Percentiles rank a stretch among this genome's conserved stretches.
These are phyloP conservation scores for Myotis daubentonii DNA, from an alignment of 2,797 vertebrate species.

Conservation along the genomic window DNA sequence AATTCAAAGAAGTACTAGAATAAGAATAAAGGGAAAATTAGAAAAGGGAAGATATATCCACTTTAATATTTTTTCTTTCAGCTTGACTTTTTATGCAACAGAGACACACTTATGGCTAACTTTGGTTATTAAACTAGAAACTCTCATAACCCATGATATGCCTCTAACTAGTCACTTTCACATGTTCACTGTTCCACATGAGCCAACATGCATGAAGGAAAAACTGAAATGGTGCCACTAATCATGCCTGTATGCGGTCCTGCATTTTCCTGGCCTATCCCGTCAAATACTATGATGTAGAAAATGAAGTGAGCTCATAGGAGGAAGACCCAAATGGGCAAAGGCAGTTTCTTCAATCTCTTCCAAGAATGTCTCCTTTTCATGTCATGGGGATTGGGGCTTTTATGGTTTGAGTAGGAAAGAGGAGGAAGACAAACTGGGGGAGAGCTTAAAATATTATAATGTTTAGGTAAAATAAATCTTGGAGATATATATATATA, in stretches of 20 bases:
- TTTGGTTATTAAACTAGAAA: background rate
- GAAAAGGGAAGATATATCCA: background rate
- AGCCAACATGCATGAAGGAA: background rate
- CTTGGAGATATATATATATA: too few species aligned
- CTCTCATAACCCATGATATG: background rate
- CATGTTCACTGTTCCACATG: background rate
- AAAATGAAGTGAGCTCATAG: background rate
- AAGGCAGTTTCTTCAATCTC: background rate
- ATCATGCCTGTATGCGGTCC: background rate
- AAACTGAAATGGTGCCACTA: background rate
- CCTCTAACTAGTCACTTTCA: background rate
- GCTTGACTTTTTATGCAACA: background rate
- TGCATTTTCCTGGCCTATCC: background rate
- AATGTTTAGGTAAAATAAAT: background rate
- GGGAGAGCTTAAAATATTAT: background rate
- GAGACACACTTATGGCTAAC: background rate
- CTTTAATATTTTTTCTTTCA: background rate
- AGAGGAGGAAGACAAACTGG: background rate
- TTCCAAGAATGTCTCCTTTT: background rate
- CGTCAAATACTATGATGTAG: background rate
- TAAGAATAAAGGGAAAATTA: constrained; percentile 20
- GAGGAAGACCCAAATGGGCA: background rate
- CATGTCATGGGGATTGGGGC: background rate
- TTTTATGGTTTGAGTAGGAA: background rate
- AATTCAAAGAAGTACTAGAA: background rate